phyloP scores from a whole-genome alignment of 2,113 vertebrate genomes.

The Choloepus hoffmanni region DNA sequence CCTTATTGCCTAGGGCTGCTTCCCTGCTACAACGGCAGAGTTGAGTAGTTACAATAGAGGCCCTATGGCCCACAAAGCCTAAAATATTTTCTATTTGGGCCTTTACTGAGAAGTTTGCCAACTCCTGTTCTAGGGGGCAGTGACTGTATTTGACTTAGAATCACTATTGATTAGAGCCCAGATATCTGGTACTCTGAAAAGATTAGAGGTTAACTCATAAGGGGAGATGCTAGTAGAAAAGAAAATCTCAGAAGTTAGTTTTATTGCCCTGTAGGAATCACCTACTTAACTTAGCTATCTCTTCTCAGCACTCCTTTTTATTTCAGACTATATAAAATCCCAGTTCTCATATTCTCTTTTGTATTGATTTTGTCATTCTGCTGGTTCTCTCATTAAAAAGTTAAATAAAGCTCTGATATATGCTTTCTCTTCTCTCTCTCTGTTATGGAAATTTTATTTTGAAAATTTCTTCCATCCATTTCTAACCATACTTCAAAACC shows the following conservation, averaged over 20 bases:
- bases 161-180: not conserved
- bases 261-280: not conserved
- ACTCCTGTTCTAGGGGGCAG: not conserved
- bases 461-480: not conserved
- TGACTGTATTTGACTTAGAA: not conserved
- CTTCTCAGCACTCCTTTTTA: slow-evolving; percentile 7
- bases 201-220: not conserved
- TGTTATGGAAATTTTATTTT: slow-evolving; percentile 13
- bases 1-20: not conserved
- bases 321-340: slow-evolving; percentile 3
- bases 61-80: not conserved
- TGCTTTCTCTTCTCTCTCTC: too few relatives aligned
- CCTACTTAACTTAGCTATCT: not conserved
- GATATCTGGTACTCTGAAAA: slow-evolving; percentile 17
- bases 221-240: not conserved
- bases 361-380: slow-evolving; percentile 21
- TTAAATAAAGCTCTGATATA: slow-evolving; percentile 32
- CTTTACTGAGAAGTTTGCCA: not conserved
- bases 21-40: not conserved
- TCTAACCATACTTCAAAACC: not conserved
- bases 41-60: not conserved
- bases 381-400: slow-evolving; percentile 18
- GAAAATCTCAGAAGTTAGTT: not conserved
- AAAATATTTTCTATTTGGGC: not conserved
- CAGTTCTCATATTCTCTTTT: not conserved